Evolutionary conservation across 2,113 vertebrate genomes (phyloP).

Genomic region (Balaeniceps rex): DNA sequence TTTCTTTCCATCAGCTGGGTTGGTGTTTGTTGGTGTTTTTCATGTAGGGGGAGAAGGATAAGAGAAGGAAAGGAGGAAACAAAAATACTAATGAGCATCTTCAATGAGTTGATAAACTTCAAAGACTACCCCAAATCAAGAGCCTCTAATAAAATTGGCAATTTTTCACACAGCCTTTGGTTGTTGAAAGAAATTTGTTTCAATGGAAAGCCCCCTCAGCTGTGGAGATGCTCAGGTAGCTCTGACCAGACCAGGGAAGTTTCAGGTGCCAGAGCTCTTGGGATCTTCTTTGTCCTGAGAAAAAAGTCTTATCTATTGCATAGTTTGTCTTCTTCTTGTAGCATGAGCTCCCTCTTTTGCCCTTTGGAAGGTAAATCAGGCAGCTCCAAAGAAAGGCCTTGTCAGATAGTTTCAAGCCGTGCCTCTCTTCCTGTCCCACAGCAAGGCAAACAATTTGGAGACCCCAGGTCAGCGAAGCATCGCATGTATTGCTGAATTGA

Average conservation of each 20-base stretch:
- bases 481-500: neutral
- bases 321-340: neutral
- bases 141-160: neutral
- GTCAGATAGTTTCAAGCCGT: neutral
- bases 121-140: neutral
- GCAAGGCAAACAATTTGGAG: conserved; percentile 25
- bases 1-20: neutral
- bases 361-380: conserved; percentile 36
- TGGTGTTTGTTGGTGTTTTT: neutral
- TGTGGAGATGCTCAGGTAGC: neutral
- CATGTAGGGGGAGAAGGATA: neutral
- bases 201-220: neutral
- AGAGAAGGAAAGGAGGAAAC: neutral
- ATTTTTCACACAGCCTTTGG: neutral
- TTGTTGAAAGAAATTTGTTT: neutral
- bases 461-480: neutral
- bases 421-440: neutral
- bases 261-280: neutral
- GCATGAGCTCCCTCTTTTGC: conserved; percentile 49
- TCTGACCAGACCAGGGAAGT: neutral
- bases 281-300: neutral
- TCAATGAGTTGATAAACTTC: neutral
- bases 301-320: neutral
- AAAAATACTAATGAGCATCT: neutral
- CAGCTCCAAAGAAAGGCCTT: neutral